Evolutionary conservation across 2,797 vertebrate genomes (phyloP).

Genomic region (Psittacula derbiana): DNA sequence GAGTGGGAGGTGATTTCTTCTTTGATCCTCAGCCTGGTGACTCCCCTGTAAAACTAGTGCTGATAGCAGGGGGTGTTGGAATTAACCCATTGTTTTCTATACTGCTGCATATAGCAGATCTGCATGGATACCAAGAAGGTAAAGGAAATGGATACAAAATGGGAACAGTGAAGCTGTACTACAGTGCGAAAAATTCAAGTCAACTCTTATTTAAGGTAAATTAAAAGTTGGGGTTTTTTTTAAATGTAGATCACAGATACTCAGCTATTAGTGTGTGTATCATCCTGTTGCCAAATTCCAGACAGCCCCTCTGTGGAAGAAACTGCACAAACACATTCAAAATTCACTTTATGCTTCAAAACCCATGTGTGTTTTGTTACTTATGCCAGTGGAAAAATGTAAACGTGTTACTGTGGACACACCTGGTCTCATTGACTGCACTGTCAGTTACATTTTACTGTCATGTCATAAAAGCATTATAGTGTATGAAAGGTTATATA

Average conservation of each 20-base stretch:
- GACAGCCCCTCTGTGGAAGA: neutral
- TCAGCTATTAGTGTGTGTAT: neutral
- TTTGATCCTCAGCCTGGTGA: conserved; percentile 90
- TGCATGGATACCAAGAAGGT: conserved; percentile 71
- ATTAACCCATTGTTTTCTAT: conserved; percentile 97
- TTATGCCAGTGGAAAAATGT: neutral
- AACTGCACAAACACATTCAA: neutral
- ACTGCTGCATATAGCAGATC: conserved; percentile 86
- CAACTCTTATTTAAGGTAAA: conserved; percentile 93
- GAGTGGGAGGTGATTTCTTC: conserved; percentile 94
- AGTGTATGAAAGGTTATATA: neutral
- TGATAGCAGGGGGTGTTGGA: conserved; percentile 94
- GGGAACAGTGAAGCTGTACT: conserved; percentile 83
- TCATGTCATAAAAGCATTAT: neutral
- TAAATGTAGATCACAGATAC: neutral
- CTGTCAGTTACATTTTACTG: neutral
- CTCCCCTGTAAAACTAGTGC: conserved; percentile 82
- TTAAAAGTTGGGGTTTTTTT: neutral
- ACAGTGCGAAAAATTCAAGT: conserved; percentile 86
- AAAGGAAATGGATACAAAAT: conserved; percentile 73
- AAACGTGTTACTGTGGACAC: neutral
- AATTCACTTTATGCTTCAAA: neutral
- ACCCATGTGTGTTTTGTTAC: neutral
- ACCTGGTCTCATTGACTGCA: neutral
- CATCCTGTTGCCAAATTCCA: neutral